These are phyloP conservation scores for Menidia beryllina DNA, from an alignment of 2,113 vertebrate genomes.

Conservation along the genomic window DNA sequence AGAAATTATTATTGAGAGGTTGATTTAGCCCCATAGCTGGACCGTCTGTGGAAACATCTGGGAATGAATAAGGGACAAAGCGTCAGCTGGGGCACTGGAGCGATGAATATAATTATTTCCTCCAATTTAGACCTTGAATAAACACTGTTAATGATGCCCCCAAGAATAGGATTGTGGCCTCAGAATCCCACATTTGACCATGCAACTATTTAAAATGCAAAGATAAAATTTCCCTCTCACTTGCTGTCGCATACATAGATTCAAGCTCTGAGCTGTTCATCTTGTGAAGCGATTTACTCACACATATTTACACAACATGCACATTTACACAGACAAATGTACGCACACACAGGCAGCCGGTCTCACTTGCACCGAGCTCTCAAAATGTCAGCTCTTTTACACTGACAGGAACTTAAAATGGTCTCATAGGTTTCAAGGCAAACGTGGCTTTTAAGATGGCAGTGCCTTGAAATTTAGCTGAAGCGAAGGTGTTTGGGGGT, in stretches of 20 bases:
- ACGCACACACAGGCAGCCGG: slow-evolving; percentile 6
- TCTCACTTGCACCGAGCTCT: slow-evolving; percentile 29
- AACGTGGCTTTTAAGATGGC: slow-evolving; percentile 42
- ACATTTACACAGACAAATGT: slow-evolving; percentile 34
- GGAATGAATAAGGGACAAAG: slow-evolving; percentile 38
- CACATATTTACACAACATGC: slow-evolving; percentile 42
- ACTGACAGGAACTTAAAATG: slow-evolving; percentile 53
- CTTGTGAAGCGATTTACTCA: slow-evolving; percentile 39
- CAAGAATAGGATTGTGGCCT: slow-evolving; percentile 27
- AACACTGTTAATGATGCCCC: slow-evolving; percentile 27
- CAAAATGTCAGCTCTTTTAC: slow-evolving; percentile 51
- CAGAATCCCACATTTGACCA: slow-evolving; percentile 16
- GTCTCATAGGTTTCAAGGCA: slow-evolving; percentile 51
- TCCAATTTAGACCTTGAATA: slow-evolving; percentile 31
- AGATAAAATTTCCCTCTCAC: slow-evolving; percentile 6
- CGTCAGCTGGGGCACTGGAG: slow-evolving; percentile 57
- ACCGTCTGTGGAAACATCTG: slow-evolving; percentile 46
- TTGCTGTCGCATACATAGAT: slow-evolving; percentile 18
- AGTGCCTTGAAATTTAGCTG: slow-evolving; percentile 36
- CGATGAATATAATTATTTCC: slow-evolving; percentile 43
- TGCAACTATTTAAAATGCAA: slow-evolving; percentile 13
- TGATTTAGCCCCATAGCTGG: slow-evolving; percentile 32
- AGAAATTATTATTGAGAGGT: slow-evolving; percentile 42
- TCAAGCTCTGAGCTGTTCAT: slow-evolving; percentile 45
- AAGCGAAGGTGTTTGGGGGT: slow-evolving; percentile 28